These are phyloP conservation scores for Ariolimax columbianus DNA, from an alignment of 2,888 invertebrate species.

Conservation along the genomic window DNA sequence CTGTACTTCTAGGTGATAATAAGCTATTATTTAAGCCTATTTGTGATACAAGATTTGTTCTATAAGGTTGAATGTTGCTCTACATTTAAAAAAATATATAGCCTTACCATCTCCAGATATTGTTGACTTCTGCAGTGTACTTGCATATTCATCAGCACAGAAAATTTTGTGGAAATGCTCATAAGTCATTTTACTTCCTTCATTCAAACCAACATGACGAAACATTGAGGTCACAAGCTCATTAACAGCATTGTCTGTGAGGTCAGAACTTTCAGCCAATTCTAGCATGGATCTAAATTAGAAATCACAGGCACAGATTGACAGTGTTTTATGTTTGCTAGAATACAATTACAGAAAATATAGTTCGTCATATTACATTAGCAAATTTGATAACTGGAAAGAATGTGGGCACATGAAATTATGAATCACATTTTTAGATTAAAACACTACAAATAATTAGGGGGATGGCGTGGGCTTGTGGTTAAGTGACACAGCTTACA, in stretches of 20 bases:
- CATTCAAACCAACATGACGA: constrained; percentile 58
- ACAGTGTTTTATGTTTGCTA: not conserved
- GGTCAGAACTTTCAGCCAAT: constrained; percentile 58
- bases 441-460: no score
- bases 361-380: not conserved
- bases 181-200: constrained; percentile 60
- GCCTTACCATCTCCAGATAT: constrained; percentile 60
- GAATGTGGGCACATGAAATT: not conserved
- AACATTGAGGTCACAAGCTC: constrained; percentile 63
- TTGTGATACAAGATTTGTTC: not conserved
- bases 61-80: not conserved
- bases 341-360: not conserved
- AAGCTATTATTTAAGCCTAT: no score
- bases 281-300: constrained; percentile 65
- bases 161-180: constrained; percentile 65
- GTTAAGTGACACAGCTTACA: no score
- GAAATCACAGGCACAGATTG: not conserved
- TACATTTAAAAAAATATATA: not conserved
- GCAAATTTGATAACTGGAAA: not conserved
- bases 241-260: constrained; percentile 58
- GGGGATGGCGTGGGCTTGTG: no score
- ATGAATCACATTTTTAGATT: no score
- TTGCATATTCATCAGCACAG: constrained; percentile 63
- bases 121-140: constrained; percentile 63
- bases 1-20: no score